phyloP scores from a whole-genome alignment of 2,888 invertebrate genomes.

The Anthophora plumipes region DNA sequence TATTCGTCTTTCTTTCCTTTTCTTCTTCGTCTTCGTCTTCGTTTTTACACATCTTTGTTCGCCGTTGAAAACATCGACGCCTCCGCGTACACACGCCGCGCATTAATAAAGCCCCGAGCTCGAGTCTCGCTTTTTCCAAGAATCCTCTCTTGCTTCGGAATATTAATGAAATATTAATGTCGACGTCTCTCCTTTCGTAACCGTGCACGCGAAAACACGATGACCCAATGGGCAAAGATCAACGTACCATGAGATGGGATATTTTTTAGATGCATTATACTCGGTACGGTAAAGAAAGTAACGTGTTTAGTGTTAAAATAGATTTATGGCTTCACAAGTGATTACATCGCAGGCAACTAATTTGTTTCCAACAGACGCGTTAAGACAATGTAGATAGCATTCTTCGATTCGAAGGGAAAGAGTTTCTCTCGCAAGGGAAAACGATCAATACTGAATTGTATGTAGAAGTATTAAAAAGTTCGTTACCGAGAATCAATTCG shows the following conservation, averaged over 20 bases:
- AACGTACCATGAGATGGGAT: neutral
- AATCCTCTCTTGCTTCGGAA: slow-evolving; percentile 57
- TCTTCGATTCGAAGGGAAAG: too few species aligned
- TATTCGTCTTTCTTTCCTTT: neutral
- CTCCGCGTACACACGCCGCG: slow-evolving; percentile 52
- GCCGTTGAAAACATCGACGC: slow-evolving; percentile 50
- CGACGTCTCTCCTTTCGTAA: slow-evolving; percentile 64
- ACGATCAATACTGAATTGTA: too few species aligned
- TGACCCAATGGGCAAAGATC: slow-evolving; percentile 57
- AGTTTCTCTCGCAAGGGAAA: too few species aligned
- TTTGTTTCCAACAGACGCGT: too few species aligned
- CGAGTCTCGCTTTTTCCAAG: slow-evolving; percentile 61
- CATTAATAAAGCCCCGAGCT: slow-evolving; percentile 60
- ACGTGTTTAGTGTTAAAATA: too few species aligned
- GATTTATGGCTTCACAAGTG: too few species aligned
- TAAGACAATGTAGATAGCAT: too few species aligned
- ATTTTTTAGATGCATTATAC: too few species aligned
- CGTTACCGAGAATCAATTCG: too few species aligned
- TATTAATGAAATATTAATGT: slow-evolving; percentile 74
- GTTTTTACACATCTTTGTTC: neutral
- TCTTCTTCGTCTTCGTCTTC: neutral
- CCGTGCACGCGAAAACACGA: slow-evolving; percentile 62
- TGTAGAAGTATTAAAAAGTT: too few species aligned
- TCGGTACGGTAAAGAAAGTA: too few species aligned
- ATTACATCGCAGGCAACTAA: too few species aligned